Conservation (phyloP, 2,888 invertebrate species). For the Amphipyra tragopoginis region DNA sequence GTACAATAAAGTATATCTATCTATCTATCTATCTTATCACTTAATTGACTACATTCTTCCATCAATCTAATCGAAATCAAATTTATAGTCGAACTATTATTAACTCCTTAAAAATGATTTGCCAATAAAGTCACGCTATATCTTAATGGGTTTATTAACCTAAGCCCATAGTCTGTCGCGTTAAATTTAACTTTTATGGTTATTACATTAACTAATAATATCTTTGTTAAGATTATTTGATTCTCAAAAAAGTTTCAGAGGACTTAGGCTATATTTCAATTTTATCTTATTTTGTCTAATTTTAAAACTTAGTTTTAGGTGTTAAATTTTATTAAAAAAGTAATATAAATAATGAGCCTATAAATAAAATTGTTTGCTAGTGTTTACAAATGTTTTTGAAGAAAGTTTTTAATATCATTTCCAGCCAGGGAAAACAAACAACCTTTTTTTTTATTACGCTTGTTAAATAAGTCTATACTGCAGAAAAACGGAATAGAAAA, state of each 20-base stretch:
- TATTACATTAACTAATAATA: background rate
- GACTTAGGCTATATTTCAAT: background rate
- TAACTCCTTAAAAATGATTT: conserved; percentile 13
- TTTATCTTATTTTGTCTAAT: background rate
- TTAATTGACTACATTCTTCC: background rate
- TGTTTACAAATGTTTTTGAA: no score
- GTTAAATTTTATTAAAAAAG: background rate
- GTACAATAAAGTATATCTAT: no score
- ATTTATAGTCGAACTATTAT: conserved; percentile 21
- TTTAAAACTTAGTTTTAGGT: background rate
- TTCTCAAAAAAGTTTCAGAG: background rate
- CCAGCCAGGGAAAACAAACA: no score
- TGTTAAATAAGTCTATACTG: no score
- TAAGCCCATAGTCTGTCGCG: background rate
- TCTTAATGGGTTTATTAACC: conserved; percentile 30
- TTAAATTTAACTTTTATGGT: conserved; percentile 23
- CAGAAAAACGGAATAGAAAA: no score
- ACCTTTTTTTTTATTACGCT: no score
- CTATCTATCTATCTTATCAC: no score
- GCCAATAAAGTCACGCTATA: conserved; percentile 12
- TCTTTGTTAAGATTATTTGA: background rate
- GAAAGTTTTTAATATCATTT: no score
- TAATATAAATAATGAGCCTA: background rate
- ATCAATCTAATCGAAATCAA: conserved; percentile 9
- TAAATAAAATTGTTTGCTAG: background rate